phyloP scores from a whole-genome alignment of 2,113 vertebrate genomes.

The Anser cygnoides region DNA sequence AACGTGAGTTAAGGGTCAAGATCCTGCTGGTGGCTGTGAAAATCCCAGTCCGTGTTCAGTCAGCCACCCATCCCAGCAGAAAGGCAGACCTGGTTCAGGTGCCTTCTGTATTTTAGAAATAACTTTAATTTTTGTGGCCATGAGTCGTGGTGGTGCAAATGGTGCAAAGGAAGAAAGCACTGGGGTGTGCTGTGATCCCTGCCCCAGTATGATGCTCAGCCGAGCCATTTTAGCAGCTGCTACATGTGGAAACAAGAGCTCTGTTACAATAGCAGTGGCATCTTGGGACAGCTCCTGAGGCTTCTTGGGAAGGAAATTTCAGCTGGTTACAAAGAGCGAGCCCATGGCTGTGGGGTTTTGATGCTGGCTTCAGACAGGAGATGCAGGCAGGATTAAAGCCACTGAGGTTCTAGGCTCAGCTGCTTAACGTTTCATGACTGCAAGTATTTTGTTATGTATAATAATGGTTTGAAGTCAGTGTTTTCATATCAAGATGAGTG shows the following conservation, averaged over 20 bases:
- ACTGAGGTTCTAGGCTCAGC: not conserved
- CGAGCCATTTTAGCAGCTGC: not conserved
- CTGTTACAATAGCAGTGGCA: not conserved
- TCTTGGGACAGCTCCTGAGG: not conserved
- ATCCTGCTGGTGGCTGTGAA: not conserved
- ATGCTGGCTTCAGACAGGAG: not conserved
- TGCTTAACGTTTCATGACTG: not conserved
- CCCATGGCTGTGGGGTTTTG: not conserved
- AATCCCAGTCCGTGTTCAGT: not conserved
- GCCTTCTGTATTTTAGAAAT: not conserved
- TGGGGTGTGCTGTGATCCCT: not conserved
- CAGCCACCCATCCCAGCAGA: not conserved
- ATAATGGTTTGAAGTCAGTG: fast-evolving
- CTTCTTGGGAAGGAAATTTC: not conserved
- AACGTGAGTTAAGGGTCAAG: not conserved
- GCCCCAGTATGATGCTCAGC: fast-evolving
- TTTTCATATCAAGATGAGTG: not conserved
- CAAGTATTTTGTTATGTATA: not conserved
- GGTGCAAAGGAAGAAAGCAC: not conserved
- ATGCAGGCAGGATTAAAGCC: not conserved
- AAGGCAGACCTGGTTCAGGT: not conserved
- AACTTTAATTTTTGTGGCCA: fast-evolving
- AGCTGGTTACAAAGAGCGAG: not conserved
- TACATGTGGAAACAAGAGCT: not conserved
- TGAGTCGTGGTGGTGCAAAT: not conserved